These are phyloP conservation scores for Varroa destructor DNA, from an alignment of 1,140 invertebrate genomes.

Conservation along the genomic window DNA sequence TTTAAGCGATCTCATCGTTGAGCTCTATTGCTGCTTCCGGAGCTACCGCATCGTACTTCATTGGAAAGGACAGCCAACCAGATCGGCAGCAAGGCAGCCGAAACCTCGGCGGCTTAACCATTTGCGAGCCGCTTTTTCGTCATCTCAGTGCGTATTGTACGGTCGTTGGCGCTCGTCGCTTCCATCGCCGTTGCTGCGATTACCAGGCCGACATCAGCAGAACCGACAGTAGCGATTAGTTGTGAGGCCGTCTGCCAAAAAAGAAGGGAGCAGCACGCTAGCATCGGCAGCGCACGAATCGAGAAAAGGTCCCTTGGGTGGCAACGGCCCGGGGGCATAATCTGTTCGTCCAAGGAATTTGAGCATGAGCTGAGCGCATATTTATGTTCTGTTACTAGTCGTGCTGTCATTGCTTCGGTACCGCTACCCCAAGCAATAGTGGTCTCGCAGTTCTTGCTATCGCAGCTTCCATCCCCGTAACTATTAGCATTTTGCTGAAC, in stretches of 20 bases:
- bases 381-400: background rate
- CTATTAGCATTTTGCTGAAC: background rate
- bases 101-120: background rate
- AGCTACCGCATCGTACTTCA: too few species aligned
- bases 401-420: too few species aligned
- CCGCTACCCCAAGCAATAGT: too few species aligned
- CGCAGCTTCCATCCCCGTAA: too few species aligned
- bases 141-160: too few species aligned
- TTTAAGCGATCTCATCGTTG: too few species aligned
- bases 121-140: background rate
- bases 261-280: too few species aligned
- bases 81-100: background rate
- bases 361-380: slow-evolving; percentile 28
- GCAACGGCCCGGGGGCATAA: background rate
- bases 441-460: too few species aligned
- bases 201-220: background rate
- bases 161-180: slow-evolving; percentile 4
- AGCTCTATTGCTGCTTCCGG: too few species aligned
- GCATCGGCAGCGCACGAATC: too few species aligned
- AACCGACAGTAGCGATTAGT: background rate
- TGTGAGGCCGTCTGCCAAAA: too few species aligned
- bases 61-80: background rate
- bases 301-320: too few species aligned
- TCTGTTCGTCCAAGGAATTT: slow-evolving; percentile 3
- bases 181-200: background rate